Conservation (phyloP, 1,140 invertebrate genomes). For the Platorchestia sp. region DNA sequence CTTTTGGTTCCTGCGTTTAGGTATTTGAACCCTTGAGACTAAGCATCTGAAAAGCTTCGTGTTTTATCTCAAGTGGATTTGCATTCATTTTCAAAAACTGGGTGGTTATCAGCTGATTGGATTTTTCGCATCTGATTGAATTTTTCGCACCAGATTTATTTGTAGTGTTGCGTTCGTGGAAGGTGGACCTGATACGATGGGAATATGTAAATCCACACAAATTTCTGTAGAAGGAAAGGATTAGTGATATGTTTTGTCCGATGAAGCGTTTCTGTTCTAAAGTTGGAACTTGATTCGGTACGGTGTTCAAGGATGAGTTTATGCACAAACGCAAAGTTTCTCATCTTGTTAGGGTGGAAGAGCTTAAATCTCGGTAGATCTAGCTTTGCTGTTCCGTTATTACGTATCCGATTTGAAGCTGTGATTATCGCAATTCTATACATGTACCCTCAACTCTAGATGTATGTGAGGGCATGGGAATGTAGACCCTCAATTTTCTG, state of each 20-base stretch:
- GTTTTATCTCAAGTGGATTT: not conserved
- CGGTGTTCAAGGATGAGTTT: not conserved
- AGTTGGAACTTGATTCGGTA: not conserved
- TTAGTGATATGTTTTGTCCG: not conserved
- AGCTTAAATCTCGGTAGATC: not conserved
- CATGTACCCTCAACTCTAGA: not conserved
- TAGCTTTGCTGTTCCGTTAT: not conserved
- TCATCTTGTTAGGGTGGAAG: not conserved
- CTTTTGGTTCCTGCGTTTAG: not conserved
- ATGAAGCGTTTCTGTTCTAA: not conserved
- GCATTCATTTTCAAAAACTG: not conserved
- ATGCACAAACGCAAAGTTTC: not conserved
- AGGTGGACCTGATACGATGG: not conserved
- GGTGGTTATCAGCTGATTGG: not conserved
- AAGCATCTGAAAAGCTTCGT: not conserved
- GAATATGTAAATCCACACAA: not conserved
- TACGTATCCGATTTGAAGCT: not conserved
- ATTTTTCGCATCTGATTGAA: not conserved
- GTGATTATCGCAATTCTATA: conserved; percentile 3
- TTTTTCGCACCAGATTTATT: not conserved
- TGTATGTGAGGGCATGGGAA: not conserved
- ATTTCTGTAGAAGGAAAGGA: not conserved
- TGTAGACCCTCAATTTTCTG: not conserved
- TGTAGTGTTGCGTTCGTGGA: not conserved
- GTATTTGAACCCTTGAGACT: not conserved